phyloP scores from a whole-genome alignment of 2,113 vertebrate species.

The Ariopsis seemanni region DNA sequence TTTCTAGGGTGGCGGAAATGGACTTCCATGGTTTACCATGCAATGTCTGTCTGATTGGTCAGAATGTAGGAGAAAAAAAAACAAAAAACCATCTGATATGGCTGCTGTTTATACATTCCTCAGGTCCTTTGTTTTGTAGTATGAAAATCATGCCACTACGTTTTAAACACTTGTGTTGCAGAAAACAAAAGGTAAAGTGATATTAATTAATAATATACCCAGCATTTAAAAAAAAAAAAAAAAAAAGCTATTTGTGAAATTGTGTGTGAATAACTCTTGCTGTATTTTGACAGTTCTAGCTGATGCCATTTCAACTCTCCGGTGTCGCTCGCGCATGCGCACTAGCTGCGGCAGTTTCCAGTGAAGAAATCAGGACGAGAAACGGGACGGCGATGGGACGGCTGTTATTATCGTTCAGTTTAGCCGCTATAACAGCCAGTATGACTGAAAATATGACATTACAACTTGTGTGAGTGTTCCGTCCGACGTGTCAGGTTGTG shows the following conservation, averaged over 20 bases:
- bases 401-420: slow-evolving; percentile 39
- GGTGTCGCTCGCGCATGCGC: slow-evolving; percentile 67
- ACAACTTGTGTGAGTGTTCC: slow-evolving; percentile 2
- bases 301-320: slow-evolving; percentile 33
- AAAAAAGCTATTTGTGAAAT: neutral
- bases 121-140: neutral
- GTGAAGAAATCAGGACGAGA: slow-evolving; percentile 50
- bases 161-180: neutral
- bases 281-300: slow-evolving; percentile 2
- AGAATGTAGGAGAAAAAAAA: neutral
- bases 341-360: slow-evolving; percentile 59
- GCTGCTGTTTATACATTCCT: neutral
- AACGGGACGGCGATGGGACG: slow-evolving; percentile 57
- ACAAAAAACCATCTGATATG: neutral
- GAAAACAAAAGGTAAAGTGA: neutral
- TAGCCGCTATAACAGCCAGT: neutral
- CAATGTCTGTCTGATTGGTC: neutral
- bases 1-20: too few species aligned
- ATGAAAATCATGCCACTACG: neutral
- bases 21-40: neutral
- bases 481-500: neutral
- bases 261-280: neutral
- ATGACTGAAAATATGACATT: neutral
- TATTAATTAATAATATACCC: neutral
- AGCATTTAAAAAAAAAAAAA: too few species aligned